Evolutionary conservation across 2,797 vertebrate genomes (phyloP).

Genomic region (Falco columbarius): DNA sequence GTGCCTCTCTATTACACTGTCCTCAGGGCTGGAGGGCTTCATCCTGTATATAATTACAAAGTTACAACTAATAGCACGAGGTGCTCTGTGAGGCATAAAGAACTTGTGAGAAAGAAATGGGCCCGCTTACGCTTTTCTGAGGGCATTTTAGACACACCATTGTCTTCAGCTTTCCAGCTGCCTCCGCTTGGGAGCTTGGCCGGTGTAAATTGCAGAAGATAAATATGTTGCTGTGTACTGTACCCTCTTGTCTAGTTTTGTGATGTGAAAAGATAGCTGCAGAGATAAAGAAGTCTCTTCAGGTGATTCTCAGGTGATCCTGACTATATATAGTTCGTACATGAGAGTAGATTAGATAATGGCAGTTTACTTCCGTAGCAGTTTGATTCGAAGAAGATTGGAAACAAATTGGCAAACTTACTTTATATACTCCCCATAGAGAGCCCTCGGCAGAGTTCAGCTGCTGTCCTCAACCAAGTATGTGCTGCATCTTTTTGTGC

Average conservation of each 20-base stretch:
- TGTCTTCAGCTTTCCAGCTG: background rate
- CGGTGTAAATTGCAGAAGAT: background rate
- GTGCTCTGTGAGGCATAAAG: background rate
- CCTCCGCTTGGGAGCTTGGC: background rate
- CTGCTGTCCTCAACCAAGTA: background rate
- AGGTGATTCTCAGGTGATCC: background rate
- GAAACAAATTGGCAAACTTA: background rate
- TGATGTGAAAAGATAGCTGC: background rate
- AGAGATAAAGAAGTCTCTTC: background rate
- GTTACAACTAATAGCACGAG: background rate
- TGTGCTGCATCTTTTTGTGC: background rate
- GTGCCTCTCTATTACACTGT: background rate
- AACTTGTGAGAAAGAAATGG: background rate
- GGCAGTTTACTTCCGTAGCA: background rate
- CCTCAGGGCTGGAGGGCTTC: background rate
- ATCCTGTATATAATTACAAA: background rate
- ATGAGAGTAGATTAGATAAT: background rate
- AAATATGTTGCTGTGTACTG: background rate
- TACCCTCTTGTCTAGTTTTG: background rate
- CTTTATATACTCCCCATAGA: background rate
- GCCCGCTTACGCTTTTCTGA: accelerated
- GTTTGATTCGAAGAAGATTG: background rate
- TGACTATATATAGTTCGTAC: background rate
- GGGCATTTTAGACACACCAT: background rate
- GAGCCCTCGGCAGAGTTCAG: background rate